phyloP scores from a whole-genome alignment of 2,113 vertebrate species.

The Xiphophorus couchianus region DNA sequence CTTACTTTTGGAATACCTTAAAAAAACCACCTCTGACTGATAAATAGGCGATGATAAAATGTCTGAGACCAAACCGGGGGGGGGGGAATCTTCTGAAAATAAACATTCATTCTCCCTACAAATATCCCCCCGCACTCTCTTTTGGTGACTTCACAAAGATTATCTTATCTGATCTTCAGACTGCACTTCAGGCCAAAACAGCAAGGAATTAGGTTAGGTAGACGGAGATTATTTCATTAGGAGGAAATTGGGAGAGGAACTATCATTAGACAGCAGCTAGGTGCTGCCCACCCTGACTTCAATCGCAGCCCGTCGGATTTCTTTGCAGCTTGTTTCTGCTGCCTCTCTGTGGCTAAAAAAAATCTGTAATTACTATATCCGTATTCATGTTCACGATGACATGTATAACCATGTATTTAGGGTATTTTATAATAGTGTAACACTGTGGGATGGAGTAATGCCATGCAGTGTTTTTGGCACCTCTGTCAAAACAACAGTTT shows the following conservation, averaged over 20 bases:
- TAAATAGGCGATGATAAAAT: conserved; percentile 60
- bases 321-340: too few species aligned
- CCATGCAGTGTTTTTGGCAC: too few species aligned
- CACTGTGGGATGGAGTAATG: too few species aligned
- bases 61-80: conserved; percentile 36
- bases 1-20: conserved; percentile 41
- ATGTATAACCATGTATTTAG: too few species aligned
- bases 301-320: neutral
- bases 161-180: conserved; percentile 57
- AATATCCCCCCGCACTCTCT: neutral
- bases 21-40: conserved; percentile 16
- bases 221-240: conserved; percentile 52
- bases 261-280: conserved; percentile 2
- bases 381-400: too few species aligned
- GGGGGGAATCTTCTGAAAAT: neutral
- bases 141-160: conserved; percentile 34
- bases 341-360: too few species aligned
- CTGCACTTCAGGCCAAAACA: conserved; percentile 31
- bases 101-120: neutral
- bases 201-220: conserved; percentile 36
- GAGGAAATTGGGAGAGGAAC: conserved; percentile 50
- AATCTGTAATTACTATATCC: too few species aligned
- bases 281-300: neutral
- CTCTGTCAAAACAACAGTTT: too few species aligned
- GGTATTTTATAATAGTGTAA: too few species aligned